A percentile compares a stretch with the other conserved stretches of the same genome.
Evolutionary conservation across 1,140 invertebrate species (phyloP).

Genomic region (Agrypnia vestita): DNA sequence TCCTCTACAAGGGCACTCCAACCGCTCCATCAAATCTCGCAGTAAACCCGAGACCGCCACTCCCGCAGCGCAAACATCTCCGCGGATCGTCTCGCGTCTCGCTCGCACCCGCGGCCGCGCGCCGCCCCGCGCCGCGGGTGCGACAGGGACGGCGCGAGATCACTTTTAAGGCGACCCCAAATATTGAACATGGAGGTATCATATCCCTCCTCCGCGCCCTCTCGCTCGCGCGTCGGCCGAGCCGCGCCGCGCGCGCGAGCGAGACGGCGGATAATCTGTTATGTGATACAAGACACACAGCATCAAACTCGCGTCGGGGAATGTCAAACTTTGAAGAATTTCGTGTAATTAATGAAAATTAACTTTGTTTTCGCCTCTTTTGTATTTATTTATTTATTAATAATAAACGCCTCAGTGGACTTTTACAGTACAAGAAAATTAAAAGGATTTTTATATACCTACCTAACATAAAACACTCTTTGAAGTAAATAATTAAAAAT

Average conservation of each 20-base stretch:
- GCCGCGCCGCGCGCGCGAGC: not conserved
- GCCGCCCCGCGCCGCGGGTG: not conserved
- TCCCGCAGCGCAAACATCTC: not conserved
- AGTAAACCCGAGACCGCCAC: conserved; percentile 11
- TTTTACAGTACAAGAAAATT: no score
- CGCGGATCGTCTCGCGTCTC: not conserved
- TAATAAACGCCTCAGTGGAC: no score
- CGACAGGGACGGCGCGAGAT: not conserved
- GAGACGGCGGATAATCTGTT: conserved; percentile 12
- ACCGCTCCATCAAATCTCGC: conserved; percentile 16
- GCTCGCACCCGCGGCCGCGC: not conserved
- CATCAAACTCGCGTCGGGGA: not conserved
- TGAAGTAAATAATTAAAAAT: no score
- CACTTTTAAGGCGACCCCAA: conserved; percentile 23
- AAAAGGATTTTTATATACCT: no score
- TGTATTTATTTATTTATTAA: no score
- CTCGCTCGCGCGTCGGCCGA: conserved; percentile 3
- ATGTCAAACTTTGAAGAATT: not conserved
- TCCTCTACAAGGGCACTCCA: not conserved
- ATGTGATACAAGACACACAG: conserved; percentile 41
- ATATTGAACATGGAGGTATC: conserved; percentile 30
- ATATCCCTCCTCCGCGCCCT: conserved; percentile 25
- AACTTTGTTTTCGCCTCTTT: no score
- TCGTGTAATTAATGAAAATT: no score
- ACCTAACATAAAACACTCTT: no score